Evolutionary conservation across 2,113 vertebrate species (phyloP).

Genomic region (Maccullochella peelii): DNA sequence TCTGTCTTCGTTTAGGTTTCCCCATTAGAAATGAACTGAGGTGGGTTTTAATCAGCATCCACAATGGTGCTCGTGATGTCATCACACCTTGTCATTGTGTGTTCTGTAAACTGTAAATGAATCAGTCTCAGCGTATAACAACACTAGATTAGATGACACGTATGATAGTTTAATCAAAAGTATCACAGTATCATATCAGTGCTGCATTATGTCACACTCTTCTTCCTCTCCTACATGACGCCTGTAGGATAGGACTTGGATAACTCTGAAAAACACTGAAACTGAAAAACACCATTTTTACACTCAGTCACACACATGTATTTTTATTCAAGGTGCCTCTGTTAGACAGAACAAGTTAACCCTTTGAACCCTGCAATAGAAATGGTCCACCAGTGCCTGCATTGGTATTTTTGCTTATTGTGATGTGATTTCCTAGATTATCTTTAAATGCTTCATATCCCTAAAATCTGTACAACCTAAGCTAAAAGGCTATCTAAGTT

Average conservation of each 20-base stretch:
- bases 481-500: too few species aligned
- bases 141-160: not conserved
- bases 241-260: not conserved
- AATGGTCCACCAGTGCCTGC: too few species aligned
- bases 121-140: not conserved
- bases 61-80: conserved; percentile 8
- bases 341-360: not conserved
- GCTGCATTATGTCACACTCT: not conserved
- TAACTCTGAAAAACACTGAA: too few species aligned
- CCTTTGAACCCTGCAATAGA: too few species aligned
- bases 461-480: too few species aligned
- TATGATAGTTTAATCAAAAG: not conserved
- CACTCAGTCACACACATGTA: not conserved
- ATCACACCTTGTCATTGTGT: conserved; percentile 21
- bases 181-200: too few species aligned
- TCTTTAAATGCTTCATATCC: too few species aligned
- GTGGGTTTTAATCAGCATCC: conserved; percentile 8
- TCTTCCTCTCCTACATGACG: not conserved
- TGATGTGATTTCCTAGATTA: too few species aligned
- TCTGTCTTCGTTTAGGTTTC: conserved; percentile 21
- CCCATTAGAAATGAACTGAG: conserved; percentile 23
- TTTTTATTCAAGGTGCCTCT: not conserved
- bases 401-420: too few species aligned
- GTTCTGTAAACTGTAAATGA: conserved; percentile 27
- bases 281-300: not conserved